Base-by-base conservation (phyloP, 92 coral and sea anemone species). In the Diadumene lineata region DNA sequence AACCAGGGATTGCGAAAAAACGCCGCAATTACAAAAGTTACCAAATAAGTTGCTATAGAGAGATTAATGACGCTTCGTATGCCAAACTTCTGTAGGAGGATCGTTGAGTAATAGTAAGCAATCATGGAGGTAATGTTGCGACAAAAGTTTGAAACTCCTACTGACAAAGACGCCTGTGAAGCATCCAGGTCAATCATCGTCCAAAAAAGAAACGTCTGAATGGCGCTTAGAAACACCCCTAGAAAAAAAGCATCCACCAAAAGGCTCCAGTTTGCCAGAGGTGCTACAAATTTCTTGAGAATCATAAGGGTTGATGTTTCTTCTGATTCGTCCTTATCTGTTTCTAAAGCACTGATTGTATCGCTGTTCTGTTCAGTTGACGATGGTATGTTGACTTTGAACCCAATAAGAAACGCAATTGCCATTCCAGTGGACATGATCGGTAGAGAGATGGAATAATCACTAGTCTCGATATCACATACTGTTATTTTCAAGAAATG, bases 141-240 rank as follows among this genome's bases (percentile, higher is more conserved):
- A 19, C 24, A 32, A 16, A 69, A 69, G 13, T 15, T 69, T 0
- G 74, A 58, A 0, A 50, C 62, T 1, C 28, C 74, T 0, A 69
- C 28, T 18, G 56, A 44, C 9, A 69, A 22, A 13, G 74, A n/a
- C 19, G 74, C 56, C 13, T 44, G 34, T 1, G 44, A 6, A 2
- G 61, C 10, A 18, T 50, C 33, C 7, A 69, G 2, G 25, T 27
- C 38, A 24, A 48, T 21, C 15, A 69, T 69, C 1, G 23, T 44
- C 74, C 74, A 69, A 22, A 69, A 69, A 58, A 69, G 51, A 7
- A 69, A 69, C 1, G 74, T 69, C 25, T 23, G 18, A n/a, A 69
- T 44, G 21, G 46, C 31, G 15, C 74, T 26, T 19, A 26, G 13
- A 48, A 69, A 69, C 1, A 43, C 23, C 0, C 74, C 74, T 7